Evolutionary conservation across 2,888 invertebrate genomes (phyloP), one percentile per base, ranked within the genome.

Genomic region (Torymus texanus): DNA sequence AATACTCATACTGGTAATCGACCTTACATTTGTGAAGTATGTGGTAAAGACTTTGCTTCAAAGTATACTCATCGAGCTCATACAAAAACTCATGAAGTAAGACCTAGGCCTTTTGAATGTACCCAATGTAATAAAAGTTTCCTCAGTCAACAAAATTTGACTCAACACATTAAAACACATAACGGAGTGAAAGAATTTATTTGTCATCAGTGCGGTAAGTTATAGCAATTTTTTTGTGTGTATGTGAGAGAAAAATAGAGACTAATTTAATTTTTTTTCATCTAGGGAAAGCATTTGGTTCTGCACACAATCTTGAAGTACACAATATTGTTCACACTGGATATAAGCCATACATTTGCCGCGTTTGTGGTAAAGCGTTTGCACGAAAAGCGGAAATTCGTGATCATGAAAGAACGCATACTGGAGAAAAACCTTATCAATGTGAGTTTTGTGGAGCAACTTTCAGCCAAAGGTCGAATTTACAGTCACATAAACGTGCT

Each of bases 361-460:
- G 92, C 3, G 90, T 92, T 12, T 96, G 96, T 86, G 93, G 93
- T 0, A 96, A 95, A 88, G 93, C 93, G 0, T 96, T 96, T 90
- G 95, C 95, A 0, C 88, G 96, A 0, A 92, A 94, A 65, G 94
- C 95, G 0, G 96, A 96, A 87, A 94, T 96, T 0, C 90, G 94
- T n/a, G 95, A 96, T 88, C 97, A 97, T 84, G 94, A 94, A 88
- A 90, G 96, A 51, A 95, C 93, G 2, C 97, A 97, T 82, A 96
- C 96, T 0, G 95, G 96, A 0, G 96, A 95, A 88, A 93, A 95
- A 2, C 96, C 96, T 0, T 96, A 94, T 88, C 92, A 94, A 83
- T 97, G 97, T 86, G 95, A 95, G 83, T 91, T 94, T 67, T 97
- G 97, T 88, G 94, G 94, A 1, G 94, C 95, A 0, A 93, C 94